phyloP scores from a whole-genome alignment of 2,113 vertebrate genomes.

The Sprattus sprattus region DNA sequence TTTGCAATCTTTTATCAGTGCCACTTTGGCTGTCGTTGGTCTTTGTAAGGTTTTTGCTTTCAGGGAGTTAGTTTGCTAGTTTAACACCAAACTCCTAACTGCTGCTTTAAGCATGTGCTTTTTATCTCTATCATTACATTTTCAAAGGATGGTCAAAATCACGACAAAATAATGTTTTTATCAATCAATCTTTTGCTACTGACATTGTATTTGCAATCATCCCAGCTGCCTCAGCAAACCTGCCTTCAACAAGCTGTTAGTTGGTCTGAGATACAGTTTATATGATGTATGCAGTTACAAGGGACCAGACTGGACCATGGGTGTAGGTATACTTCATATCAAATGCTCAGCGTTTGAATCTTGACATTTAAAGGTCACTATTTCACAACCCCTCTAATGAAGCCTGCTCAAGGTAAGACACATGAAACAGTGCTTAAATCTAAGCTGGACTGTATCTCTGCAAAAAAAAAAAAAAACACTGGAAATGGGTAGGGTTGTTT shows the following conservation, averaged over 20 bases:
- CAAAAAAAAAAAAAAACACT: neutral
- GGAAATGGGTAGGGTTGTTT: neutral
- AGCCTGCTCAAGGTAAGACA: neutral
- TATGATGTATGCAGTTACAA: neutral
- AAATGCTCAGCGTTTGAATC: neutral
- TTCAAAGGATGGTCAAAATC: neutral
- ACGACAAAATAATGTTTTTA: neutral
- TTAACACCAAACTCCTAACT: neutral
- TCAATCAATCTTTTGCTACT: neutral
- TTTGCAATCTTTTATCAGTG: no score
- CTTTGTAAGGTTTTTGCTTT: neutral
- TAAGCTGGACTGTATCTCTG: neutral
- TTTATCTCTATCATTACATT: neutral
- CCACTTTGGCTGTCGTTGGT: neutral
- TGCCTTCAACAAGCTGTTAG: neutral
- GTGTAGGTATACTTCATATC: neutral
- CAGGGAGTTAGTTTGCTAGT: neutral
- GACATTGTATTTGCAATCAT: neutral
- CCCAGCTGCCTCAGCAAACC: neutral
- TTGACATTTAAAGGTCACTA: slow-evolving; percentile 9
- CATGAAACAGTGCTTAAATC: neutral
- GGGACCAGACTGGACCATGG: neutral
- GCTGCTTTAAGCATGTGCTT: neutral
- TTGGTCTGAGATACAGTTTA: neutral
- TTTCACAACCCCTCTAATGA: neutral